These are phyloP conservation scores for Tragulus kanchil DNA, from an alignment of 2,113 vertebrate genomes.

Conservation along the genomic window DNA sequence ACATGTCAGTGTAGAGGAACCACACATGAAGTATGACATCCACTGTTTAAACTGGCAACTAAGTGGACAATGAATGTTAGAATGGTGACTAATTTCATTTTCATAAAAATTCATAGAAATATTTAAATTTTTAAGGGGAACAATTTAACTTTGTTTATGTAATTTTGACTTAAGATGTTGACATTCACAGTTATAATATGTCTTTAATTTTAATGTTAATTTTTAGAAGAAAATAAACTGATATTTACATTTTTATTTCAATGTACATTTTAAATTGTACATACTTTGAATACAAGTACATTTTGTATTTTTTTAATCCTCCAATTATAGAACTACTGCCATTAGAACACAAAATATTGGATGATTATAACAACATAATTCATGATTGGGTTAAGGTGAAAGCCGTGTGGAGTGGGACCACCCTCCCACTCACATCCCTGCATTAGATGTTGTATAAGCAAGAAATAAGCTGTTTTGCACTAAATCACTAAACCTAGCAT, in stretches of 20 bases:
- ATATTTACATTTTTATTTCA: neutral
- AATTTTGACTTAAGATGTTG: neutral
- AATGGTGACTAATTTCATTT: neutral
- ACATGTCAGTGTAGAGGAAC: neutral
- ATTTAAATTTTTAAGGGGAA: neutral
- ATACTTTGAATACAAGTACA: neutral
- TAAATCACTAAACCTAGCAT: neutral
- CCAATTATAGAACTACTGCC: neutral
- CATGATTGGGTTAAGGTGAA: neutral
- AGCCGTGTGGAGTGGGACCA: neutral
- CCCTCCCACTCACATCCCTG: neutral
- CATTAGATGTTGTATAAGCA: neutral
- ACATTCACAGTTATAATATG: neutral
- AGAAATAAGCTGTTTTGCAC: neutral
- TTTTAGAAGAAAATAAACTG: neutral
- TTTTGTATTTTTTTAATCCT: neutral
- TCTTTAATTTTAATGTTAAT: constrained; percentile 5
- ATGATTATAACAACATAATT: neutral
- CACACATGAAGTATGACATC: neutral
- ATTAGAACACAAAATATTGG: neutral
- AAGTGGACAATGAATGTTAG: neutral
- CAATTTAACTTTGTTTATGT: neutral
- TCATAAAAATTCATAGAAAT: constrained; percentile 9
- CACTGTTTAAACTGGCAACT: neutral
- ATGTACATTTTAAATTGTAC: neutral